Percentiles rank a stretch among this genome's conserved stretches.
Conservation (phyloP, 2,797 vertebrate genomes). For the Crocidura indochinensis region DNA sequence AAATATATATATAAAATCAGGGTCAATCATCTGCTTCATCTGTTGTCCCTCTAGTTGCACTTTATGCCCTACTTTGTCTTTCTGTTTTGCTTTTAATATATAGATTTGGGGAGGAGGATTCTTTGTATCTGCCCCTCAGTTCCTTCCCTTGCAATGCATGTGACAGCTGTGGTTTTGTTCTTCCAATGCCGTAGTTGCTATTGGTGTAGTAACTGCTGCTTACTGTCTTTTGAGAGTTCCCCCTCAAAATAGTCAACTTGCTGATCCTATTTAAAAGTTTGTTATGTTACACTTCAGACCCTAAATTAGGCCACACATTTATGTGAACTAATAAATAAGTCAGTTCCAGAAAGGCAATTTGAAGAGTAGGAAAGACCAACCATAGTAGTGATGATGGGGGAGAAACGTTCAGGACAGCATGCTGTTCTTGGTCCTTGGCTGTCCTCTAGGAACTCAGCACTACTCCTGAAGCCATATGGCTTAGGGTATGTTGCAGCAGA, state of each 20-base stretch:
- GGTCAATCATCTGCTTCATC: neutral
- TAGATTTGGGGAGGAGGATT: neutral
- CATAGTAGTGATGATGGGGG: neutral
- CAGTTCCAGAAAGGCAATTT: slow-evolving; percentile 55
- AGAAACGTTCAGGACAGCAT: slow-evolving; percentile 37
- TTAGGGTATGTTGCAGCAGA: slow-evolving; percentile 38
- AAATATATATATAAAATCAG: neutral
- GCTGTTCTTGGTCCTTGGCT: slow-evolving; percentile 77
- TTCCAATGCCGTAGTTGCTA: slow-evolving; percentile 43
- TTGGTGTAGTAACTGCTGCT: neutral
- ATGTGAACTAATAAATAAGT: neutral
- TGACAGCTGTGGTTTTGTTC: neutral
- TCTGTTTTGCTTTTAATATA: neutral
- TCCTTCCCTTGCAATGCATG: neutral
- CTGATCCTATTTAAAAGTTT: neutral
- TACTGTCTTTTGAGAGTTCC: neutral
- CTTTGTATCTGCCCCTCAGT: neutral
- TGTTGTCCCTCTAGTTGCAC: neutral
- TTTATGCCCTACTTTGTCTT: neutral
- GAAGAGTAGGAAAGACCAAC: neutral
- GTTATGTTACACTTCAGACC: slow-evolving; percentile 38
- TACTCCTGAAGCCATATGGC: slow-evolving; percentile 76
- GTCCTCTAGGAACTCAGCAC: slow-evolving; percentile 77
- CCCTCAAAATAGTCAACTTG: neutral
- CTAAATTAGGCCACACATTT: neutral